Conservation (phyloP, 2,113 vertebrate species). For the Prunella fulvescens region DNA sequence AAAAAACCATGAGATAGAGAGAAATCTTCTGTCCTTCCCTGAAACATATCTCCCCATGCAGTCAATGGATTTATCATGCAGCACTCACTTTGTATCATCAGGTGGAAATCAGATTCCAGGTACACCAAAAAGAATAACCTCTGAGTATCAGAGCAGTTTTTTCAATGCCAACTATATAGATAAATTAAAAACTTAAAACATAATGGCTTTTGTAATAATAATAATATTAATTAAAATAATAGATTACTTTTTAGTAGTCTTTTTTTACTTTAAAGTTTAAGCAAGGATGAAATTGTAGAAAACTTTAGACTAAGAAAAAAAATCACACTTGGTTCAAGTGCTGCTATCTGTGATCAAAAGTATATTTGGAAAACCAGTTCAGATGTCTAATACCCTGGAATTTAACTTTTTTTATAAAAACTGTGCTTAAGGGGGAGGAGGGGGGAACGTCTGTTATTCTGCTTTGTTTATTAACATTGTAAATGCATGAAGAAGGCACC, state of each 20-base stretch:
- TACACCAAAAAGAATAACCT: not conserved
- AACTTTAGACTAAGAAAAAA: not conserved
- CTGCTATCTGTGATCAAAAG: not conserved
- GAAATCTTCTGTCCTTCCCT: not conserved
- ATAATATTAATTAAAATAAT: too few relatives aligned
- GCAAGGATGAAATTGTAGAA: not conserved
- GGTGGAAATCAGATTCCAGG: not conserved
- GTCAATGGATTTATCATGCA: not conserved
- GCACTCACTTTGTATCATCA: not conserved
- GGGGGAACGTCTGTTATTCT: not conserved
- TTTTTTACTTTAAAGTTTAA: not conserved
- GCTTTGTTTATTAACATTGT: not conserved
- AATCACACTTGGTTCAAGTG: not conserved
- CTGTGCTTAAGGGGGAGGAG: not conserved
- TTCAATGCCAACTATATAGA: not conserved
- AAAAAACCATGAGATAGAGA: fast-evolving
- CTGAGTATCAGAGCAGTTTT: not conserved
- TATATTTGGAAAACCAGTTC: not conserved
- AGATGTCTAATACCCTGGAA: not conserved
- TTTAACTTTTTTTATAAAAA: not conserved
- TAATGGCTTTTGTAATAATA: not conserved
- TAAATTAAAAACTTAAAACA: not conserved
- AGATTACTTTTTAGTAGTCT: not conserved
- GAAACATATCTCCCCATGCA: not conserved
- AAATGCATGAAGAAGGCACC: not conserved